phyloP scores from a whole-genome alignment of 2,888 invertebrate genomes.

The Heliconius hortense region DNA sequence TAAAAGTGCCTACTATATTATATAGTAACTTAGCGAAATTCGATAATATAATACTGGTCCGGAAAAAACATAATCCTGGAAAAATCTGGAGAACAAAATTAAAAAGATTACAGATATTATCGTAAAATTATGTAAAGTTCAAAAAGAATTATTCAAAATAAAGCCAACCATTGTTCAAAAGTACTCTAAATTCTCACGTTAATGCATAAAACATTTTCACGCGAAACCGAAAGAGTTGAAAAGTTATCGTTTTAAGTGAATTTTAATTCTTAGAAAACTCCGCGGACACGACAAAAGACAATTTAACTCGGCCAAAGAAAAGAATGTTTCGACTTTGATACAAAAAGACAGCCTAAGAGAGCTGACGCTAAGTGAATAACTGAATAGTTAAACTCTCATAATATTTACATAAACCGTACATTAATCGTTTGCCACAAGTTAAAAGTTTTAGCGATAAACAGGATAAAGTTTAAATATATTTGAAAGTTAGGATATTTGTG shows the following conservation, averaged over 20 bases:
- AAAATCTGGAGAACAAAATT: neutral
- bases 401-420: constrained; percentile 79
- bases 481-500: no score
- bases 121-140: neutral
- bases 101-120: neutral
- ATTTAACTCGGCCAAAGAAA: constrained; percentile 49
- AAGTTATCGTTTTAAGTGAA: constrained; percentile 63
- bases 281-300: constrained; percentile 47
- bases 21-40: no score
- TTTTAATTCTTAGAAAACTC: constrained; percentile 51
- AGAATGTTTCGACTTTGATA: constrained; percentile 61
- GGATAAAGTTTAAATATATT: neutral
- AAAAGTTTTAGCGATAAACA: constrained; percentile 48
- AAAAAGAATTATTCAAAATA: neutral
- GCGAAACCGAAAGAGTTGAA: constrained; percentile 23
- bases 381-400: constrained; percentile 80
- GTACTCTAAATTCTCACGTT: constrained; percentile 3
- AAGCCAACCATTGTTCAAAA: constrained; percentile 14
- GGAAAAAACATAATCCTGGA: no score
- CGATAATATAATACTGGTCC: no score
- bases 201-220: constrained; percentile 27
- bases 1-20: no score
- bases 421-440: constrained; percentile 63
- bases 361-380: constrained; percentile 78
- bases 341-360: constrained; percentile 70